phyloP scores from a whole-genome alignment of 2,888 invertebrate genomes.

The Deroplatys truncata region DNA sequence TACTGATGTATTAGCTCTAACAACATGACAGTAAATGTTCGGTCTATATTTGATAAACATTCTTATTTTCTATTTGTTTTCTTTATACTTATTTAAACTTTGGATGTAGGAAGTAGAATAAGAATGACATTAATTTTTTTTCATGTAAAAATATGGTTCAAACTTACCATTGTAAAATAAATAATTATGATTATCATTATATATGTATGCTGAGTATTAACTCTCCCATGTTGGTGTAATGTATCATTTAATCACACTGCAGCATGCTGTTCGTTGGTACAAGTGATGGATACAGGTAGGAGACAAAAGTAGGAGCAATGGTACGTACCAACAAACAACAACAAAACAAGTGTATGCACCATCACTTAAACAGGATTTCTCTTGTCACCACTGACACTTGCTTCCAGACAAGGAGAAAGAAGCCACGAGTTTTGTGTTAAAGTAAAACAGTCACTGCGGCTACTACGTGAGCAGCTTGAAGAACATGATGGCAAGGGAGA shows the following conservation, averaged over 20 bases:
- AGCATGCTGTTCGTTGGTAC: not conserved
- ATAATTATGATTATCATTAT: not conserved
- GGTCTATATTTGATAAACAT: not conserved
- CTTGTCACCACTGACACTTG: not conserved
- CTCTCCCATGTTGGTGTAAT: not conserved
- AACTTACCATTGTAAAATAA: not conserved
- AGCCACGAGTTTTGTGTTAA: not conserved
- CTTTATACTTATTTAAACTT: not conserved
- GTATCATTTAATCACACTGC: not conserved
- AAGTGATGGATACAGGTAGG: not conserved
- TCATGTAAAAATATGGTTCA: slow-evolving; percentile 10
- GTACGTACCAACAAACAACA: not conserved
- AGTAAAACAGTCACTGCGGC: not conserved
- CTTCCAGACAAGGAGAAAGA: no score
- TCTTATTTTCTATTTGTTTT: not conserved
- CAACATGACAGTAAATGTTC: not conserved
- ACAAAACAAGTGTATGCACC: not conserved
- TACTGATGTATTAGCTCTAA: not conserved
- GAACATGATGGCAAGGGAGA: slow-evolving; percentile 92
- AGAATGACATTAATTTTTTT: not conserved
- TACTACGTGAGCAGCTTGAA: slow-evolving; percentile 91
- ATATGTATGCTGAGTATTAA: not conserved
- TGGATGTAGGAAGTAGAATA: not conserved
- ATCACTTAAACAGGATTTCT: not conserved
- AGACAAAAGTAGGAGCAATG: not conserved